Base-by-base conservation (phyloP, 37 sponge, comb jelly and placozoan species). In the Halichondria panicea region DNA sequence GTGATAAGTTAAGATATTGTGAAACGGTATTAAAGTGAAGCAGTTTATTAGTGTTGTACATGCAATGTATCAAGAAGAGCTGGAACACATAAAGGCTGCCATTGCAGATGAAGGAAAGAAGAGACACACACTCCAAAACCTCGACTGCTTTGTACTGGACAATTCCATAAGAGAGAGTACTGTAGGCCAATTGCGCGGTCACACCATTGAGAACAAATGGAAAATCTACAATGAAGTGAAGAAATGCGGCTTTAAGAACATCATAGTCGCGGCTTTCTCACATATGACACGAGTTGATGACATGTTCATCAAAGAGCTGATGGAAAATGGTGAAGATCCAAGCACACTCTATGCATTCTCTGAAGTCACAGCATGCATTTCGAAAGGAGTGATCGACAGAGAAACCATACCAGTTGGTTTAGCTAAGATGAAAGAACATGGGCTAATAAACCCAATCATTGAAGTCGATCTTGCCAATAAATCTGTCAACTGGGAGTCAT, bases 101-200 rank as follows among this genome's bases (percentile, higher is more conserved):
- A n/a, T n/a, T n/a, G n/a, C n/a, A n/a, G 60, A 24, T 59, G 24
- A 22, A 8, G 68, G 15, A 30, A 43, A 56, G 33, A 81, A 90
- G 70, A 63, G 81, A 46, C 61, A 87, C 46, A 42, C 76, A 7
- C 79, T 94, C 37, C 32, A 61, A 44, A 60, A 80, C 46, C n/a
- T 94, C 71, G 95, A 94, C 43, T 76, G 80, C 66, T 87, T 94
- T 52, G 73, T 86, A 3, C 75, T 94, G 41, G 95, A 94, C 83
- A 94, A 94, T 66, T 94, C 95, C 55, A 62, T 94, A 13, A 84
- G 95, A 18, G 95, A 94, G 82, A 94, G 91, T 54, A 94, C 95
- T 27, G 91, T 94, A n/a, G 95, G 91, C 0, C 88, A 87, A 54
- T 64, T 94, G 7, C 77, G 85, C 32, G 61, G 91, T 66, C 95